A percentile compares a stretch with the other conserved stretches of the same genome.
Evolutionary conservation across 2,888 invertebrate genomes (phyloP).

Genomic region (Patella pellucida): DNA sequence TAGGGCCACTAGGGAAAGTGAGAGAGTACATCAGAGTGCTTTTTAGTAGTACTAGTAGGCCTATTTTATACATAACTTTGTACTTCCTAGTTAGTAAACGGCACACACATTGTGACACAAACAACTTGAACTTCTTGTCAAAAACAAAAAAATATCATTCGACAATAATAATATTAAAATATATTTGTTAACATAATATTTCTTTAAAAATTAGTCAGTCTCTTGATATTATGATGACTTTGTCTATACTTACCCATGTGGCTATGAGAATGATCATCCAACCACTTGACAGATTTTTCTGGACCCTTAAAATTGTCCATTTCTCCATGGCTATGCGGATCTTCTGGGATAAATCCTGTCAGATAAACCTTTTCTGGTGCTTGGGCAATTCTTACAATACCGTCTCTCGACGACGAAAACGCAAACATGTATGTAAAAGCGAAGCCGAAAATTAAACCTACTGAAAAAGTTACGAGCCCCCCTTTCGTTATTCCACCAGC

Average conservation of each 20-base stretch:
- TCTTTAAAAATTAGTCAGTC: constrained; percentile 9
- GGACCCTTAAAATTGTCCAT: constrained; percentile 44
- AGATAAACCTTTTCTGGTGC: background rate
- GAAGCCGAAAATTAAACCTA: constrained; percentile 47
- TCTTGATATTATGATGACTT: background rate
- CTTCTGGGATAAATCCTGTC: constrained; percentile 40
- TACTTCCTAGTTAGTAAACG: too few relatives aligned
- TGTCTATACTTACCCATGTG: constrained; percentile 41
- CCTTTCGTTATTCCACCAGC: constrained; percentile 25
- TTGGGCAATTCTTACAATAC: background rate
- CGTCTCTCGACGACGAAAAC: constrained; percentile 13
- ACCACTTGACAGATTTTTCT: constrained; percentile 40
- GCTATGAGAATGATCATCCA: constrained; percentile 43
- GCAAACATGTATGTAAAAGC: constrained; percentile 41
- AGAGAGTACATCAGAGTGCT: too few relatives aligned
- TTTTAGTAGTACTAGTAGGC: too few relatives aligned
- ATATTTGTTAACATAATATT: too few relatives aligned
- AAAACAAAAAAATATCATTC: too few relatives aligned
- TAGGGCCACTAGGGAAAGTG: too few relatives aligned
- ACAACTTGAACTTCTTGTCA: too few relatives aligned
- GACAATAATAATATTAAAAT: too few relatives aligned
- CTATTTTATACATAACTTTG: too few relatives aligned
- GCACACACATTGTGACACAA: too few relatives aligned
- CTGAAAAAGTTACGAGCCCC: constrained; percentile 42
- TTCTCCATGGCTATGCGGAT: constrained; percentile 48